These are phyloP conservation scores for Vannuccia rotundouncinata DNA, from an alignment of 2,888 invertebrate genomes.

Conservation along the genomic window DNA sequence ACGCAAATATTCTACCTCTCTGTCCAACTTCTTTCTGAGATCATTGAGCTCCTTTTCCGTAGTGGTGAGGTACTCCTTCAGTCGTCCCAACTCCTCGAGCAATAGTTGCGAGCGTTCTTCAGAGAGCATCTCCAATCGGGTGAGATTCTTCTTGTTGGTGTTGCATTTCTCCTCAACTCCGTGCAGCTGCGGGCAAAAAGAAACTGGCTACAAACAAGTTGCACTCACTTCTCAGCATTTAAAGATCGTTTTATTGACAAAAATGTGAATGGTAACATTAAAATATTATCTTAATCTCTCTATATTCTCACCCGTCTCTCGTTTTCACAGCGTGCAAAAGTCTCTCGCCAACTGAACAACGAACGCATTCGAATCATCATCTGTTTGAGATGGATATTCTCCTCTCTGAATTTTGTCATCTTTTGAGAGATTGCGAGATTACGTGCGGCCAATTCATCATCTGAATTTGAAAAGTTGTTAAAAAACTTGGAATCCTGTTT, in stretches of 20 bases:
- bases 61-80: conserved; percentile 47
- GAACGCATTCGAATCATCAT: conserved; percentile 51
- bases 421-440: conserved; percentile 41
- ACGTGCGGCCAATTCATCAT: conserved; percentile 36
- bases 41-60: conserved; percentile 50
- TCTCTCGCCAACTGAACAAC: conserved; percentile 50
- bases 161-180: conserved; percentile 47
- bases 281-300: too few species aligned
- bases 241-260: too few species aligned
- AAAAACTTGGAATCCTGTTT: neutral
- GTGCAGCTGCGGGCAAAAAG: conserved; percentile 44
- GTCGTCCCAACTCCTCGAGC: conserved; percentile 49
- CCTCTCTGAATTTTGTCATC: conserved; percentile 46
- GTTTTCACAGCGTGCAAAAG: conserved; percentile 44
- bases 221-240: too few species aligned
- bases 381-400: conserved; percentile 50
- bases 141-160: conserved; percentile 46
- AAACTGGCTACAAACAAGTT: too few species aligned
- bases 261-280: too few species aligned
- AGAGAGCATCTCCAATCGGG: conserved; percentile 47
- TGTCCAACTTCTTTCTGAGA: conserved; percentile 49
- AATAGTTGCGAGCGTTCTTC: conserved; percentile 49
- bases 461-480: conserved; percentile 31
- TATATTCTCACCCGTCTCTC: conserved; percentile 44
- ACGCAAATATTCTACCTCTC: conserved; percentile 47